phyloP scores from a whole-genome alignment of 2,113 vertebrate species.

The Solenodon paradoxus region DNA sequence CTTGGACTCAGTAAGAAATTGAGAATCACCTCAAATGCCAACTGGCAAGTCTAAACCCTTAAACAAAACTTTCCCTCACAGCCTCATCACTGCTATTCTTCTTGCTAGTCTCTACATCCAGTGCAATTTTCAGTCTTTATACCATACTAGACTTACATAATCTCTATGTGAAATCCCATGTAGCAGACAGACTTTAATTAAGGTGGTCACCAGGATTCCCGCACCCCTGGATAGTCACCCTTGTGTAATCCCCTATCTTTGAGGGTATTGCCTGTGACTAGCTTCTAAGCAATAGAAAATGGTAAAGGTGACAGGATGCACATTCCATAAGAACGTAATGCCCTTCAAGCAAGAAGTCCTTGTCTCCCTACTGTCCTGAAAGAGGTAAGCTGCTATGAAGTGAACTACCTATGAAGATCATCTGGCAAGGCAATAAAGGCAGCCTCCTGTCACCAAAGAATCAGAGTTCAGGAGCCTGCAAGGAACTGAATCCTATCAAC shows the following conservation, averaged over 20 bases:
- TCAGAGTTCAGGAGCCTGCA: not conserved
- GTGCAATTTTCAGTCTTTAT: not conserved
- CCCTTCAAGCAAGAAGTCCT: not conserved
- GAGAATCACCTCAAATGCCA: not conserved
- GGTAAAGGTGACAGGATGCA: not conserved
- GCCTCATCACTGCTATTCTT: not conserved
- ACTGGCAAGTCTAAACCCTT: not conserved
- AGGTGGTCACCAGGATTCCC: not conserved
- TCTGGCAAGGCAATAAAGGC: not conserved
- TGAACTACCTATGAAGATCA: not conserved
- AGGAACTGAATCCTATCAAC: slow-evolving; percentile 1
- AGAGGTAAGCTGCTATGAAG: not conserved
- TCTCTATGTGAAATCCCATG: not conserved
- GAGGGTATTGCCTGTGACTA: not conserved
- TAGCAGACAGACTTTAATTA: not conserved
- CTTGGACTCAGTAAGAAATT: not conserved
- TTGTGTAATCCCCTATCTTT: not conserved
- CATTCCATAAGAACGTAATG: not conserved
- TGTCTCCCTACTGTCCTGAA: not conserved
- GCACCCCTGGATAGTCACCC: not conserved
- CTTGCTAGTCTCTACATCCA: not conserved
- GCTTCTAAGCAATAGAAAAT: not conserved
- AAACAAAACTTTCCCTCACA: not conserved
- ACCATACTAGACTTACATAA: not conserved
- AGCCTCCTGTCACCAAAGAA: not conserved